Evolutionary conservation across 1,140 invertebrate genomes (phyloP).

Genomic region (Drosophila nasuta): DNA sequence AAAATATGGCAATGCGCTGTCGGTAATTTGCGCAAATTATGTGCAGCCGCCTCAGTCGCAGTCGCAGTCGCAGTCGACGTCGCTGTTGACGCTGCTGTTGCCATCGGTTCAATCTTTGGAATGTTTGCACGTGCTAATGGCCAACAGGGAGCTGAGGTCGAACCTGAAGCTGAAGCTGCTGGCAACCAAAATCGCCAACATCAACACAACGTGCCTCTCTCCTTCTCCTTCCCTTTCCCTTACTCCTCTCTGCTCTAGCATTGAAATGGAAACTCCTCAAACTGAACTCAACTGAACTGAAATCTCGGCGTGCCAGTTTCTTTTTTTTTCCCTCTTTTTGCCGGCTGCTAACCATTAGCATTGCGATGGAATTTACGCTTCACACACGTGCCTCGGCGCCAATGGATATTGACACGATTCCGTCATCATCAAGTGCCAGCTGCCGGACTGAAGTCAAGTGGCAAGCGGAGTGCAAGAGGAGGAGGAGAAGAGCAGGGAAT

Average conservation of each 20-base stretch:
- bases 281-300: conserved; percentile 48
- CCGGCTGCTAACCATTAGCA: conserved; percentile 67
- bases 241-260: not conserved
- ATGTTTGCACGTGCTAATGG: conserved; percentile 80
- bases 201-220: conserved; percentile 50
- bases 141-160: conserved; percentile 30
- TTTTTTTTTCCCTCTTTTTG: conserved; percentile 10
- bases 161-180: not conserved
- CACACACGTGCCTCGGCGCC: conserved; percentile 52
- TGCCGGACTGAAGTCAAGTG: not conserved
- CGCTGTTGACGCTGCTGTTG: conserved; percentile 27
- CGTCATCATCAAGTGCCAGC: conserved; percentile 65
- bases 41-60: conserved; percentile 55
- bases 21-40: conserved; percentile 82
- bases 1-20: conserved; percentile 74
- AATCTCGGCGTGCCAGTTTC: conserved; percentile 63
- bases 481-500: not conserved
- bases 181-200: conserved; percentile 41
- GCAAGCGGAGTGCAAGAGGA: not conserved
- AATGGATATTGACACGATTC: conserved; percentile 74
- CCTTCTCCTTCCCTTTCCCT: not conserved
- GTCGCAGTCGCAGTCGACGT: conserved; percentile 7
- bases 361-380: conserved; percentile 67
- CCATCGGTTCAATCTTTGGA: conserved; percentile 50
- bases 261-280: conserved; percentile 29